Evolutionary conservation across 2,888 invertebrate genomes (phyloP).

Genomic region (Cataglyphis cursor): DNA sequence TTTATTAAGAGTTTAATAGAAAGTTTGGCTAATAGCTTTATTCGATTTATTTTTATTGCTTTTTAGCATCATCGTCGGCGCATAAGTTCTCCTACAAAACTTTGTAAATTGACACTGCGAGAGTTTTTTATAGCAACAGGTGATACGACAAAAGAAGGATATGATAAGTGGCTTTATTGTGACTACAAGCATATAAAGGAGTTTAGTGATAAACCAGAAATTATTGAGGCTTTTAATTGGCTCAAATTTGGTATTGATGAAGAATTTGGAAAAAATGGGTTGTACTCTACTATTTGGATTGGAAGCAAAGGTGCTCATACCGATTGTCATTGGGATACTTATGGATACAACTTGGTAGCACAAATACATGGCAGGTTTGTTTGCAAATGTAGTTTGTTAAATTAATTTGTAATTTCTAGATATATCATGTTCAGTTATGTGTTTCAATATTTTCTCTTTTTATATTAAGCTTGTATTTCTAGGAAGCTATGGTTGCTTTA

Average conservation of each 20-base stretch:
- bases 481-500: slow-evolving; percentile 97
- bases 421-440: neutral
- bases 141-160: slow-evolving; percentile 70
- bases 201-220: slow-evolving; percentile 88
- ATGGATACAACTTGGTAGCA: slow-evolving; percentile 96
- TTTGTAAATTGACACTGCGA: slow-evolving; percentile 88
- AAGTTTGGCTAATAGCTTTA: slow-evolving; percentile 7
- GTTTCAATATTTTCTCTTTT: neutral
- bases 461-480: slow-evolving; percentile 35
- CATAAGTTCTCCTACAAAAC: slow-evolving; percentile 89
- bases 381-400: neutral
- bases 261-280: slow-evolving; percentile 84
- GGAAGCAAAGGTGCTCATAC: slow-evolving; percentile 96
- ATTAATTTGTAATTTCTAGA: neutral
- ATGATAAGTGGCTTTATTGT: slow-evolving; percentile 92
- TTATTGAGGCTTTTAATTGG: slow-evolving; percentile 90
- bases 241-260: slow-evolving; percentile 91
- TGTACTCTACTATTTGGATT: slow-evolving; percentile 95
- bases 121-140: slow-evolving; percentile 87
- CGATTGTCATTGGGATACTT: slow-evolving; percentile 97
- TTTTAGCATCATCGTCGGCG: slow-evolving; percentile 93
- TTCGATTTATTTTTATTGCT: neutral
- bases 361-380: slow-evolving; percentile 94
- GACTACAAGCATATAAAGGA: slow-evolving; percentile 94
- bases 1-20: neutral